Conservation (phyloP, 2,888 invertebrate genomes). For the Leucophenga montana region DNA sequence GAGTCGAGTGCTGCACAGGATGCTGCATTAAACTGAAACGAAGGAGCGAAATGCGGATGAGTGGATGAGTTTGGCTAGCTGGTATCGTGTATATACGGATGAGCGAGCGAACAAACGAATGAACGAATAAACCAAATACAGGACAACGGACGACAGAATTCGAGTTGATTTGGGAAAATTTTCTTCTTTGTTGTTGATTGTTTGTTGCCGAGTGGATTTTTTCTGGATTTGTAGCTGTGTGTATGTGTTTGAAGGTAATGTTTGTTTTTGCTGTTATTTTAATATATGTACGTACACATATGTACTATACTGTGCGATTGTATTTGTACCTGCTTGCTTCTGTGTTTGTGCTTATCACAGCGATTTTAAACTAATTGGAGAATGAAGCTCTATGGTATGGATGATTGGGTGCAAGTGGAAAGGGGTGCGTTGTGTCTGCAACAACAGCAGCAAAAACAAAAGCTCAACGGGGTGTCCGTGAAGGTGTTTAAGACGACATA, state of each 20-base stretch:
- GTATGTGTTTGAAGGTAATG: background rate
- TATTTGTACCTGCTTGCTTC: background rate
- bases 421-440: background rate
- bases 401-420: background rate
- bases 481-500: background rate
- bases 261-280: constrained; percentile 1
- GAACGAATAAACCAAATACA: background rate
- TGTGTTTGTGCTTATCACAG: constrained; percentile 14
- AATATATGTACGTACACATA: background rate
- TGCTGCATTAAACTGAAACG: constrained; percentile 18
- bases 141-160: constrained; percentile 16
- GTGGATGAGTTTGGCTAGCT: too few relatives aligned
- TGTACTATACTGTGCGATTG: background rate
- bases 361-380: constrained; percentile 18
- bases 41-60: constrained; percentile 36
- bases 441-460: background rate
- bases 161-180: constrained; percentile 40
- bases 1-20: constrained; percentile 6
- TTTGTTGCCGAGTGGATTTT: constrained; percentile 48
- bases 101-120: constrained; percentile 8
- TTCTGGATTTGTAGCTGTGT: background rate
- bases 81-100: too few relatives aligned
- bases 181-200: constrained; percentile 42
- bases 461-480: constrained; percentile 1
- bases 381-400: background rate